Evolutionary conservation across 2,113 vertebrate genomes (phyloP), one percentile per base, ranked within the genome.

Genomic region (Accipiter virgatus): DNA sequence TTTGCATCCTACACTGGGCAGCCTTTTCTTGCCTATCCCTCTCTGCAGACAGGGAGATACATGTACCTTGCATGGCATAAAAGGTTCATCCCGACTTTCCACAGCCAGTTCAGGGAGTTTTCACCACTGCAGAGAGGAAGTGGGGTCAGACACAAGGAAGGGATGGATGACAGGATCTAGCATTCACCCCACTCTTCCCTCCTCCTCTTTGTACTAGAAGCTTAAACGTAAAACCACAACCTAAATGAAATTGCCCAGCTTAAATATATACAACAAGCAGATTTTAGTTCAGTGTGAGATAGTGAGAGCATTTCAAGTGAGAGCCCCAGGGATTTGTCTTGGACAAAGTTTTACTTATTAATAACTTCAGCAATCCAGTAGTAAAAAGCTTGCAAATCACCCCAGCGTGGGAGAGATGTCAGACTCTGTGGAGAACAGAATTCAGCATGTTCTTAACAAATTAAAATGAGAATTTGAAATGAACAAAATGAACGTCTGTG

Each of bases 301-400:
- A 89, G 65, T 17, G 61, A 81, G 36, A 89, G 18, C 20, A 21
- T 74, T 87, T 93, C 86, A 81, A 89, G 65, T 6, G 20, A 86
- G 40, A 91, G 32, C 84, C 31, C 6, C 10, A 11, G 68, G 47
- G 77, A 87, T 43, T 66, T 79, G 29, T 59, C 78, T 95, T 67
- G 81, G 52, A 68, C 81, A 75, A 96, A 97, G 21, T 91, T 94
- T 85, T 81, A 84, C 83, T 91, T 89, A 81, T 95, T 94, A 94
- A 96, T 89, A 96, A 93, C 66, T 89, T 87, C 52, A 81, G 32
- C 0, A 0, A 91, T 56, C 26, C 26, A 86, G 65, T 47, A 81
- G 77, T 7, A 4, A 87, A 96, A 91, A 91, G 20, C 70, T 72
- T 94, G 52, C 56, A 95, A 96, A 95, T 75, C 4, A 2, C 52